phyloP scores from a whole-genome alignment of 37 sponge, comb jelly and placozoan species.

The Aplysina aerophoba region DNA sequence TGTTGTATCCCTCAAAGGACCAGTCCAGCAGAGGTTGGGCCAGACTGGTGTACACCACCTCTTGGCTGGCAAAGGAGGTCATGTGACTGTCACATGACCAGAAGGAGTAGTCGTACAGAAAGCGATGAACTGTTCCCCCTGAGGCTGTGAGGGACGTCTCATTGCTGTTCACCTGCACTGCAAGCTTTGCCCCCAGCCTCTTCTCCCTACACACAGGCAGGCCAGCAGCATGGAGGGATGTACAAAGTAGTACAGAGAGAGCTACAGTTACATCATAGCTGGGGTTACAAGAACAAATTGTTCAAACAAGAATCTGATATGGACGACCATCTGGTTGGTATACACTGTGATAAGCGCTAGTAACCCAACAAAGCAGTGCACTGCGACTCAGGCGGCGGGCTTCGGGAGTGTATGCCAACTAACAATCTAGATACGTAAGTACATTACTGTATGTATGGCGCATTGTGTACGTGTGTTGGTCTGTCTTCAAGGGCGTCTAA shows the following conservation, averaged over 20 bases:
- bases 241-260: background rate
- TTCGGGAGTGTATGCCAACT: too few species aligned
- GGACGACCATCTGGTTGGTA: too few species aligned
- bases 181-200: constrained; percentile 47
- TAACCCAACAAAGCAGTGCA: too few species aligned
- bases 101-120: constrained; percentile 87
- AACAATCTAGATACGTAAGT: too few species aligned
- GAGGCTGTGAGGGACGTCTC: constrained; percentile 55
- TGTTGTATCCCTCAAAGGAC: constrained; percentile 91
- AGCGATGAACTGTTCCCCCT: constrained; percentile 43
- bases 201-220: constrained; percentile 36
- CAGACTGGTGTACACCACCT: constrained; percentile 65
- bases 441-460: too few species aligned
- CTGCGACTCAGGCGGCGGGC: too few species aligned
- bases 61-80: constrained; percentile 48
- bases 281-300: too few species aligned
- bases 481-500: constrained; percentile 24
- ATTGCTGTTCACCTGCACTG: constrained; percentile 45
- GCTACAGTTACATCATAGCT: too few species aligned
- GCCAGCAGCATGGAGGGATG: background rate
- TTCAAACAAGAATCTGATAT: too few species aligned
- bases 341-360: too few species aligned
- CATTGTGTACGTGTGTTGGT: too few species aligned
- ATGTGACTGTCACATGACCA: constrained; percentile 65
- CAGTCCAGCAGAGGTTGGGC: constrained; percentile 80